A percentile compares a stretch with the other conserved stretches of the same genome.
phyloP scores from a whole-genome alignment of 2,797 vertebrate genomes.

The Strix occidentalis region DNA sequence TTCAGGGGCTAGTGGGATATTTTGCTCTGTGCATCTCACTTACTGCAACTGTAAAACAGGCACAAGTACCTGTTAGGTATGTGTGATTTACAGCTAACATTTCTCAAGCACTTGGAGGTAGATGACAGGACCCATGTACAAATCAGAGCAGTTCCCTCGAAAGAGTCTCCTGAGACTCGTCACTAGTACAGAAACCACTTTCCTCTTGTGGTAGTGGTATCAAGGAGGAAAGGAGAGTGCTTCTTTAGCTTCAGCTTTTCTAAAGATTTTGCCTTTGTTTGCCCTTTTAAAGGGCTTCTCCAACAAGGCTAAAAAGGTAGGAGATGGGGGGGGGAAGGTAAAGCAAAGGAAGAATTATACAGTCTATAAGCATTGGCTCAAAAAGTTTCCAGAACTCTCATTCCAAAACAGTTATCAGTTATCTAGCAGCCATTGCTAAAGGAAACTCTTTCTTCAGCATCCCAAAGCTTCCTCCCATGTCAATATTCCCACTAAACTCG shows the following conservation, averaged over 20 bases:
- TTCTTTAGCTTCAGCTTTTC: neutral
- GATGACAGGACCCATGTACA: neutral
- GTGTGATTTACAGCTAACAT: neutral
- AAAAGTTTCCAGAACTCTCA: neutral
- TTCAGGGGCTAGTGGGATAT: neutral
- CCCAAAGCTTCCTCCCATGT: neutral
- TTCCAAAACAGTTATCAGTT: neutral
- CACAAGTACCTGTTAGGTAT: neutral
- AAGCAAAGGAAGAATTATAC: neutral
- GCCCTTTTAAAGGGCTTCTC: neutral
- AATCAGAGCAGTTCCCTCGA: neutral
- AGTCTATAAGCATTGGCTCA: neutral
- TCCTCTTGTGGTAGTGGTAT: neutral
- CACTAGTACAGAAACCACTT: neutral
- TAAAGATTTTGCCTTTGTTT: neutral
- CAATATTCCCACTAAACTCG: neutral
- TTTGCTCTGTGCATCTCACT: neutral
- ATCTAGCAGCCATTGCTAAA: neutral
- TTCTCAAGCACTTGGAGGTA: neutral
- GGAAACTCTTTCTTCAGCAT: neutral
- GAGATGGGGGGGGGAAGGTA: fast-evolving
- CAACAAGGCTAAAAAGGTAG: neutral
- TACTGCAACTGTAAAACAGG: neutral
- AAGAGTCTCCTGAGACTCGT: neutral
- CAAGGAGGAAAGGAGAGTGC: neutral